These are phyloP conservation scores for Champsocephalus esox DNA, from an alignment of 2,797 vertebrate genomes.

Conservation along the genomic window DNA sequence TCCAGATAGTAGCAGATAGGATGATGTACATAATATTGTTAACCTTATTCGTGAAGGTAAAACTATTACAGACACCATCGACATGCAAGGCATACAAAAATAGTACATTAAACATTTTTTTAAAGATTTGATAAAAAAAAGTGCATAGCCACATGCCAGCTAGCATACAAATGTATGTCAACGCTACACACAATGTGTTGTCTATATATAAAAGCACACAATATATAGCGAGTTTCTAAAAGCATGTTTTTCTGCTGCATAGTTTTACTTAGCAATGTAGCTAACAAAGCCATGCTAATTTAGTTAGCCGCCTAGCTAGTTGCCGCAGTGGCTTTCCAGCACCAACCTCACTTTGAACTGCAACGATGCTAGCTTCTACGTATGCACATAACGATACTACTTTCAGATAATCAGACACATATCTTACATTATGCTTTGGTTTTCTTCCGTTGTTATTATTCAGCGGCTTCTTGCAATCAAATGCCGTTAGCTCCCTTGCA, in stretches of 20 bases:
- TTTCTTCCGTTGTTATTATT: background rate
- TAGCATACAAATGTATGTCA: rapidly evolving
- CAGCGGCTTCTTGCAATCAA: background rate
- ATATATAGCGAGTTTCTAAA: rapidly evolving
- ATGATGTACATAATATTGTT: background rate
- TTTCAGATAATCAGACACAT: rapidly evolving
- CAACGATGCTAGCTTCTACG: rapidly evolving
- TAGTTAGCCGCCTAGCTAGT: constrained; percentile 62
- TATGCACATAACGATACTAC: rapidly evolving
- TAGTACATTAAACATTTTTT: background rate
- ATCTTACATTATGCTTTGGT: constrained; percentile 18
- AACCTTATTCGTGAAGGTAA: rapidly evolving
- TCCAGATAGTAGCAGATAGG: rapidly evolving
- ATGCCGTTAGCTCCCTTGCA: constrained; percentile 45
- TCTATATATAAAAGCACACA: background rate
- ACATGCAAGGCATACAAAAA: rapidly evolving
- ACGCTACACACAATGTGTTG: rapidly evolving
- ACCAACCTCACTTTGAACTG: background rate
- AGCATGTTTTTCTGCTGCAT: background rate
- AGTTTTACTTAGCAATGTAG: constrained; percentile 15
- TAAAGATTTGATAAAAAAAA: background rate
- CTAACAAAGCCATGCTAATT: constrained; percentile 77
- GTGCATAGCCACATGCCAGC: background rate
- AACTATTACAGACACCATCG: rapidly evolving
- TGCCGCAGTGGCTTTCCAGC: constrained; percentile 24